A percentile compares a stretch with the other conserved stretches of the same genome.
Evolutionary conservation across 2,888 invertebrate genomes (phyloP).

Genomic region (Digitonthophagus gazella): DNA sequence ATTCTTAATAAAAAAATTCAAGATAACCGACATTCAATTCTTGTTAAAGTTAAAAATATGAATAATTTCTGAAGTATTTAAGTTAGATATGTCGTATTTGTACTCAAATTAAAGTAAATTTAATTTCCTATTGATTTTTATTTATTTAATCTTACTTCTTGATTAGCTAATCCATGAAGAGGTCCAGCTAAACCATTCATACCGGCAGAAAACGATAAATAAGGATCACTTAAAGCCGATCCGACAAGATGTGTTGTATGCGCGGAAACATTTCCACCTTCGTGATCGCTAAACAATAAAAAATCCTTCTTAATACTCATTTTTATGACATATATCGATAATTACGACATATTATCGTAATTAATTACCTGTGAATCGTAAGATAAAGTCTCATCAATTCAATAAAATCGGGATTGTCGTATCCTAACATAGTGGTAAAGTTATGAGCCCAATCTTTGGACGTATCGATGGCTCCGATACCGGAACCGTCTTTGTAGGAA

Average conservation of each 20-base stretch:
- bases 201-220: slow-evolving; percentile 88
- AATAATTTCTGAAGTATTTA: too few relatives aligned
- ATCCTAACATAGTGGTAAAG: slow-evolving; percentile 89
- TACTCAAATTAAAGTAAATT: too few relatives aligned
- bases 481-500: slow-evolving; percentile 78
- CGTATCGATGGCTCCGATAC: slow-evolving; percentile 84
- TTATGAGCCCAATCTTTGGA: slow-evolving; percentile 92
- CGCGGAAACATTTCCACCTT: slow-evolving; percentile 95
- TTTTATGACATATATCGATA: too few relatives aligned
- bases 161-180: slow-evolving; percentile 93
- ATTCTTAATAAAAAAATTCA: too few relatives aligned
- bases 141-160: slow-evolving; percentile 66
- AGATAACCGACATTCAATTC: too few relatives aligned
- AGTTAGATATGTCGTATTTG: too few relatives aligned
- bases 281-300: slow-evolving; percentile 73
- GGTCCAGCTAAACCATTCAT: slow-evolving; percentile 95
- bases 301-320: neutral
- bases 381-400: slow-evolving; percentile 92
- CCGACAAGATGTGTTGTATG: slow-evolving; percentile 93
- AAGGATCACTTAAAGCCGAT: slow-evolving; percentile 91
- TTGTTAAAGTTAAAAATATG: too few relatives aligned
- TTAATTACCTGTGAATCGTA: slow-evolving; percentile 74
- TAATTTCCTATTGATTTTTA: too few relatives aligned
- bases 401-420: slow-evolving; percentile 77
- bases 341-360: too few relatives aligned